These are phyloP conservation scores for Agelaius phoeniceus DNA, from an alignment of 2,113 vertebrate species.

Conservation along the genomic window DNA sequence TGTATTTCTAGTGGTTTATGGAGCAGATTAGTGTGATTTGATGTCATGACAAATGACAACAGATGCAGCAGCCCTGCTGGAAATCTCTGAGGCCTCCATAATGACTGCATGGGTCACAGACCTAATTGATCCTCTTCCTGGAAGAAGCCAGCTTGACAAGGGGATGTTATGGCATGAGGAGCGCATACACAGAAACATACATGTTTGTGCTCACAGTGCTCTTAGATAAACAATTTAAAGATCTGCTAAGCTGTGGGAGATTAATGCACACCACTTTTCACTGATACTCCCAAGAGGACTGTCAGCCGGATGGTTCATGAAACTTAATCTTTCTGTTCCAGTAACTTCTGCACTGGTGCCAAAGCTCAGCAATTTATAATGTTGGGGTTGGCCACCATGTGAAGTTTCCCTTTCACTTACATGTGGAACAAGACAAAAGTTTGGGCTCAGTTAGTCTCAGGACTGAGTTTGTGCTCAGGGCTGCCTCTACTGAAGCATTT, in stretches of 20 bases:
- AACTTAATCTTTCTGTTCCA: neutral
- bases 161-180: neutral
- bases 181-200: neutral
- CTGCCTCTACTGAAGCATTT: neutral
- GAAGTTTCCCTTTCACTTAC: neutral
- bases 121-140: constrained; percentile 42
- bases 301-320: neutral
- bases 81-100: neutral
- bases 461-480: neutral
- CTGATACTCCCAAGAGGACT: neutral
- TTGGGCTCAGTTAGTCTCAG: neutral
- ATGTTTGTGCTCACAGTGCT: neutral
- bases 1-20: constrained; percentile 30
- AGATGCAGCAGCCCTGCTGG: constrained; percentile 7
- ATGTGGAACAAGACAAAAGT: neutral
- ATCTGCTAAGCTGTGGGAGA: neutral
- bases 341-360: neutral
- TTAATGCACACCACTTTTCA: neutral
- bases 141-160: constrained; percentile 4
- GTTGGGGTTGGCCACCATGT: neutral
- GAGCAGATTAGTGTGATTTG: neutral
- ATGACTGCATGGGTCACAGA: constrained; percentile 8
- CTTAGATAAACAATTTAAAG: neutral
- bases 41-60: constrained; percentile 35
- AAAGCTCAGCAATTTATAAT: neutral